Evolutionary conservation across 2,797 vertebrate species (phyloP), one percentile per base, ranked within the genome.

Genomic region (Molossus alvarezi): DNA sequence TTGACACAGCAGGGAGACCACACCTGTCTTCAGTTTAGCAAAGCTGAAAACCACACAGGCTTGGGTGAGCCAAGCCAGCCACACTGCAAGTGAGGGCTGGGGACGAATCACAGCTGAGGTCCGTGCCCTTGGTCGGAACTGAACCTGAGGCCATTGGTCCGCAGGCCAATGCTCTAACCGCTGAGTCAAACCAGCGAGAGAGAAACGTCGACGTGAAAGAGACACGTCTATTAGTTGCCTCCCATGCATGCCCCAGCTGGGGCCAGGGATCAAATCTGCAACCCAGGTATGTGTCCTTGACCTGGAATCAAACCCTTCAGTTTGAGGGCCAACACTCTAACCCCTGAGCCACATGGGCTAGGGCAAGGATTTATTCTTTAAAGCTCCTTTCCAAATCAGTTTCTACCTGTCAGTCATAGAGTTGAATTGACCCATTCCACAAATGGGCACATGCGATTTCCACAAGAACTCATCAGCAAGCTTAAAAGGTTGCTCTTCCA

Each of bases 11-110:
- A 13, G 29, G 79, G 62, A 4, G 4, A 60, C 60, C n/a, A 58
- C 81, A 53, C 41, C 57, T 67, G 27, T 86, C 87, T 72, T 71
- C n/a, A 95, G 77, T 27, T 82, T 73, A 82, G 69, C 20, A 86
- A 53, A 82, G 57, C 92, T 65, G 57, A 87, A 94, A 80, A 69
- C 18, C 21, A 57, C 51, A n/a, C 20, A 55, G 83, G 25, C 45
- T 45, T 53, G 6, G 0, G 10, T 71, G 48, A 53, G 29, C 41
- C 29, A 53, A 10, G 33, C 65, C 84, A 57, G 37, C 41, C 41
- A 45, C 41, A 5, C 41, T 45, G 69, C 41, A 75, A 27, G 17
- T 55, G 48, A 79, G 53, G 51, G 77, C 41, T 6, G 41, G 41
- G 41, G 41, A 45, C 41, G 6, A 45, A 45, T 45, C 3, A 0